Base-by-base conservation (phyloP, 2,113 vertebrate species). In the Passer montanus region DNA sequence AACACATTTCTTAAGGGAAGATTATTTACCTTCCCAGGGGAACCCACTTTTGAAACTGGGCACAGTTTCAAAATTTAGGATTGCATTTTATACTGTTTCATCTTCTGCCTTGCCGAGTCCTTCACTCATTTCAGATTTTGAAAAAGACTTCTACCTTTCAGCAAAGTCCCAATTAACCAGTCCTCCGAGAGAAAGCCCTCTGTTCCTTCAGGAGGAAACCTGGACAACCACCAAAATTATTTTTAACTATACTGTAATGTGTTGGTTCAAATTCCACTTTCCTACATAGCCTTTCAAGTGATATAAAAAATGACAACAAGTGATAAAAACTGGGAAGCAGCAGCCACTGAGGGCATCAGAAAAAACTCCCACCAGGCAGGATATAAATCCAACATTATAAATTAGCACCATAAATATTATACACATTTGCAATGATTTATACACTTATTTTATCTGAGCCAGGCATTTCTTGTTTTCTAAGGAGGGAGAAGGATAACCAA, bases 321-420 rank as follows among this genome's bases (percentile, higher is more conserved):
- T 70, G 88, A 90, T 68, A 89, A 26, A 86, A 95, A 84, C 64
- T 64, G 66, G 67, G 91, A 73, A 89, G 66, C 56, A 68, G 80
- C 41, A 81, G 56, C 41, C 83, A 62, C 26, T 47, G 73, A 95
- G 88, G 88, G 76, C 76, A 90, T 73, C 49, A 35, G 66, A 60
- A 90, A 84, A 86, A 58, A 19, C 33, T 21, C 59, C 92, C 0
- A 0, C 44, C 43, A 74, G 60, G 76, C 68, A 89, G 80, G 64
- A 84, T 68, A 94, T 78, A 93, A 96, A 97, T 86, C 80, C 64
- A 81, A 47, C 20, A 3, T 64, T 74, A 95, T 68, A 90, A 94
- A 96, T 93, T 92, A 95, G 73, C 41, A 72, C 60, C 68, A 81
- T 96, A 96, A 96, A 96, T 86, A 95, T 67, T 77, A 62, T 20